Base-by-base conservation (phyloP, 2,888 invertebrate genomes). In the Odiellus spinosus region DNA sequence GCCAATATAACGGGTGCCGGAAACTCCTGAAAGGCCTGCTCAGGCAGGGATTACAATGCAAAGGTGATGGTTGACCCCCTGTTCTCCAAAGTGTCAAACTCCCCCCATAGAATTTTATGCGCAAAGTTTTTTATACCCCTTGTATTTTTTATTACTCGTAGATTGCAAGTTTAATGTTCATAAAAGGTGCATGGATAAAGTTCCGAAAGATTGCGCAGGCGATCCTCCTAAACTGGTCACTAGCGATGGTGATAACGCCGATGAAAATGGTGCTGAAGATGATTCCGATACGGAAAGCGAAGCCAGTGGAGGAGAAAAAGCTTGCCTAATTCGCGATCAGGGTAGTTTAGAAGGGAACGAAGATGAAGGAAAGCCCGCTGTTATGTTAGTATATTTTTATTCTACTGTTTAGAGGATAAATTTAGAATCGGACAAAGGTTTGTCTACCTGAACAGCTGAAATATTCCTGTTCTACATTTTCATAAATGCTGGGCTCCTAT, bases 121-220 rank as follows among this genome's bases (percentile, higher is more conserved):
- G 17, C n/a, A n/a, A n/a, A n/a, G n/a, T n/a, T n/a, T n/a, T 26
- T 14, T 40, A 15, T 18, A 14, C 14, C 33, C 11, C 6, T 12
- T n/a, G 14, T n/a, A n/a, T n/a, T n/a, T n/a, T n/a, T 34, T 38
- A 10, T 33, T n/a, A n/a, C 36, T 41, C 53, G 55, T 51, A 66
- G 68, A 95, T 72, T 93, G 93, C 68, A 87, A 87, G 65, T 90
- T 86, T 70, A 93, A 93, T 71, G 84, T 84, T 52, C 93, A 95
- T 68, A 82, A 90, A 66, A 93, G 91, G 67, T 93, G 93, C 63
- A 73, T 85, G 61, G 84, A 85, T 33, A 78, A 78, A 68, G 80
- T 87, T 63, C 86, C 88, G 33, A 85, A 82, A 69, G 86, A 88
- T 69, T 90, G 90, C 67, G 76, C 80, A 33, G 86, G 82, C 39